Base-by-base conservation (phyloP, 1,140 invertebrate genomes). In the Cyclargus thomasi region DNA sequence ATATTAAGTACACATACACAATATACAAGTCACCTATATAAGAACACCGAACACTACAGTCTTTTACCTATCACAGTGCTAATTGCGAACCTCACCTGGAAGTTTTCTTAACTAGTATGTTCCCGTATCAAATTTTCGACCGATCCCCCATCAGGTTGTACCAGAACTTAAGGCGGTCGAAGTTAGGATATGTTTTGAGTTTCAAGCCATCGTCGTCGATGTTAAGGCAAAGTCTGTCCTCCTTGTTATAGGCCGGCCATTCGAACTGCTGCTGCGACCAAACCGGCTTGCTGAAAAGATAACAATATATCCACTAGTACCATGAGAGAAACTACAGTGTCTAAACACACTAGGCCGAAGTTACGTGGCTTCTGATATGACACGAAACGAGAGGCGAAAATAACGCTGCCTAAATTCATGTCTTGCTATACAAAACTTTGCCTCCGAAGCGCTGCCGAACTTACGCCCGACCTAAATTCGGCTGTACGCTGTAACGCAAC, bases 231-330 rank as follows among this genome's bases (percentile, higher is more conserved):
- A 73, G 18, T 63, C 73, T 80, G 0, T 73, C 69, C 18, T 70
- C 63, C 59, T 39, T 63, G 17, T 67, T 73, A 69, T 85, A 88
- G 2, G 83, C 78, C 35, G 74, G 67, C 85, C 85, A 88, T 63
- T 80, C 63, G 14, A 77, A 47, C 35, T 71, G 62, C 10, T 82
- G 77, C 39, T 77, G 62, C 0, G 23, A 68, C 79, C 82, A 84
- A 4, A 77, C 67, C 29, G 85, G 85, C 71, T 74, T 78, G 0
- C 85, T 88, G 77, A 23, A 77, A 85, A 29, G 0, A 29, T 7
- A 29, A 29, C 8, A 29, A 8, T n/a, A 29, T 29, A 7, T 29
- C 8, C 2, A 29, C 2, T 29, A 29, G 23, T 3, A 29, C 2
- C 23, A 29, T n/a, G n/a, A n/a, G 6, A 29, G 23, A 29, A 29